Conservation (phyloP, 2,113 vertebrate species). For the Delphinapterus leucas region DNA sequence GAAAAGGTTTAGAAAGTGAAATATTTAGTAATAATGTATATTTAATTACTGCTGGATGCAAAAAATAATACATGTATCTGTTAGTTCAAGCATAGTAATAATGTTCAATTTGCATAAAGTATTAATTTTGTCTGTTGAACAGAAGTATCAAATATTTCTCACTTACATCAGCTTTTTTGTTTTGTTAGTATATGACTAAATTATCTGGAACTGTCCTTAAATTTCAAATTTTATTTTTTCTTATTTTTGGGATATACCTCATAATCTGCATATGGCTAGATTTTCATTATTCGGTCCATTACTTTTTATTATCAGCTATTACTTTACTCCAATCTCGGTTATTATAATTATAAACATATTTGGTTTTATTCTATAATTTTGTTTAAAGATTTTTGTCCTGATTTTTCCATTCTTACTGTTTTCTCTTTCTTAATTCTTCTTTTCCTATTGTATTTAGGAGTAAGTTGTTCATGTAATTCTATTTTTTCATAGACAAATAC, state of each 20-base stretch:
- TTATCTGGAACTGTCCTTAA: neutral
- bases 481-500: neutral
- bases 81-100: neutral
- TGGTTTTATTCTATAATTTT: neutral
- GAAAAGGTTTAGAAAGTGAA: neutral
- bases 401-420: neutral
- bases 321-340: neutral
- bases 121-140: neutral
- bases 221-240: neutral
- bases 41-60: neutral
- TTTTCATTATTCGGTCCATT: neutral
- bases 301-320: neutral
- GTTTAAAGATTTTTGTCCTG: neutral
- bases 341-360: neutral
- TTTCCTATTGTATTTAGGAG: neutral
- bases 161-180: neutral
- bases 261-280: neutral
- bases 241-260: neutral
- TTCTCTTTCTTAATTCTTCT: neutral
- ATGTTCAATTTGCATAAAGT: neutral
- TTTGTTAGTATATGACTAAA: neutral
- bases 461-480: neutral
- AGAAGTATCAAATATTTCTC: neutral
- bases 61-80: neutral
- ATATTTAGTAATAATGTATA: neutral